Conservation (phyloP, 2,797 vertebrate genomes). For the Ibycter americanus region DNA sequence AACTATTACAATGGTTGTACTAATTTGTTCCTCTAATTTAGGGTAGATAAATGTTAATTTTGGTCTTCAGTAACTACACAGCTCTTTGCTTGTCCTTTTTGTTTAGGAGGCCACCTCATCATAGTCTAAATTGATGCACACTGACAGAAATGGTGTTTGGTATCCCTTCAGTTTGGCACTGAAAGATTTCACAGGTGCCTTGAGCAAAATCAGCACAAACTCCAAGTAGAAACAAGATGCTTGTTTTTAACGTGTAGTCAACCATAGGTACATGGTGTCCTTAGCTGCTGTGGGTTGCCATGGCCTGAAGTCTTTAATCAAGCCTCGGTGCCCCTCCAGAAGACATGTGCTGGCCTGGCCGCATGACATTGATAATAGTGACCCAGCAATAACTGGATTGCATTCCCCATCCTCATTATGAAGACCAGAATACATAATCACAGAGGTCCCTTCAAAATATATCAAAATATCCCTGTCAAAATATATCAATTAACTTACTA, state of each 20-base stretch:
- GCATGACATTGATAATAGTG: too few relatives aligned
- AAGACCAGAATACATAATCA: not conserved
- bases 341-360: rapidly evolving
- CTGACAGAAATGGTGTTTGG: not conserved
- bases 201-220: not conserved
- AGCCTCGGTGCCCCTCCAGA: not conserved
- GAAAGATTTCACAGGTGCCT: not conserved
- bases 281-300: not conserved
- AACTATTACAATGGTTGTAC: not conserved
- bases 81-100: not conserved
- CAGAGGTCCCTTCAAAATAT: not conserved
- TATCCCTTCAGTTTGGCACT: not conserved
- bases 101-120: not conserved
- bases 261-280: rapidly evolving
- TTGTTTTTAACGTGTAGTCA: not conserved
- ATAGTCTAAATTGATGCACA: not conserved
- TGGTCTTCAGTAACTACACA: not conserved
- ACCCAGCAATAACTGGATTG: not conserved
- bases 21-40: not conserved
- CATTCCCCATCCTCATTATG: not conserved
- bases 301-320: not conserved
- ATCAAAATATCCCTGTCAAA: too few relatives aligned
- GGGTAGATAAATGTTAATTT: not conserved
- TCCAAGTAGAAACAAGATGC: not conserved
- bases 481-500: not conserved